phyloP scores from a whole-genome alignment of 2,797 vertebrate genomes.

The Enteromius radiatus region DNA sequence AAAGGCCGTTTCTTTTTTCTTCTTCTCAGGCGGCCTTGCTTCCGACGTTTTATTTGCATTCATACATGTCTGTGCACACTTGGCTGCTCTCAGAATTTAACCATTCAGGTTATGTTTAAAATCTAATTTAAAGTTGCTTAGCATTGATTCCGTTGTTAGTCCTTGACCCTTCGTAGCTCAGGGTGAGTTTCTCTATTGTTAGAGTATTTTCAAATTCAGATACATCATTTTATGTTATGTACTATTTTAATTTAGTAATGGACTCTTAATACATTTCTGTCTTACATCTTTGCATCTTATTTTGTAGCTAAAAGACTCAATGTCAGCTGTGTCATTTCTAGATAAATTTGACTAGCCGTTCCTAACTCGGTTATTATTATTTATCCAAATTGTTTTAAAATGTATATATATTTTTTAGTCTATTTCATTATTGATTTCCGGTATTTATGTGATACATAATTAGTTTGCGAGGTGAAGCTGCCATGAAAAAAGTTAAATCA shows the following conservation, averaged over 20 bases:
- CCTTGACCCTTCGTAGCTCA: slow-evolving; percentile 57
- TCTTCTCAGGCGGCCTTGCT: slow-evolving; percentile 34
- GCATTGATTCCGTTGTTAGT: slow-evolving; percentile 58
- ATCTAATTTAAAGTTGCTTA: slow-evolving; percentile 51
- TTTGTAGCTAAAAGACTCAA: background rate
- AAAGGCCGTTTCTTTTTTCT: slow-evolving; percentile 71
- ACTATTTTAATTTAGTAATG: slow-evolving; percentile 54
- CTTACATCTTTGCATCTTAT: slow-evolving; percentile 32
- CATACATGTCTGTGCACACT: slow-evolving; percentile 47
- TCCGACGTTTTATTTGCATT: slow-evolving; percentile 55
- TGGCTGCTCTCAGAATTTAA: slow-evolving; percentile 48
- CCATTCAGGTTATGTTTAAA: slow-evolving; percentile 49
- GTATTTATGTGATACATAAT: background rate
- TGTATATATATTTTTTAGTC: background rate
- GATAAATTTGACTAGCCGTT: slow-evolving; percentile 9
- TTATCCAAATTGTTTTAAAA: background rate
- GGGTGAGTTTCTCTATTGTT: slow-evolving; percentile 56
- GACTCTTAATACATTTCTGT: slow-evolving; percentile 31
- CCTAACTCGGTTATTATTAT: background rate
- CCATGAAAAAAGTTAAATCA: background rate
- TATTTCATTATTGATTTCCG: background rate
- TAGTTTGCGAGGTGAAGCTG: background rate
- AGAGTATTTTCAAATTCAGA: slow-evolving; percentile 50
- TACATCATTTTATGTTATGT: slow-evolving; percentile 40
- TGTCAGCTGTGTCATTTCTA: slow-evolving; percentile 9